Base-by-base conservation (phyloP, 2,888 invertebrate genomes). In the Drepanosiphum platanoidis region DNA sequence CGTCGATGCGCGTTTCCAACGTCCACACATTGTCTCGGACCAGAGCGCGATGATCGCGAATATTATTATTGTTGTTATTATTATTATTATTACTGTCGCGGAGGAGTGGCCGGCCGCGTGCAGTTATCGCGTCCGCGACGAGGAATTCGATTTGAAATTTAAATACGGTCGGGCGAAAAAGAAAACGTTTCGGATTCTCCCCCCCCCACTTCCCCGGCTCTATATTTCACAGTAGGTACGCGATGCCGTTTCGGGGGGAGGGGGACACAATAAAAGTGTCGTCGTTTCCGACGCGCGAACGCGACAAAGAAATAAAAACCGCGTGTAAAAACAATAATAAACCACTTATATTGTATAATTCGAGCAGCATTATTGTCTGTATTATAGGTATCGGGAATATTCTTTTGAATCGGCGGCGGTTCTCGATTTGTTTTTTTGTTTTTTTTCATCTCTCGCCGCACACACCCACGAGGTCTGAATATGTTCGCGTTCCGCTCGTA, bases 1-100 rank as follows among this genome's bases (percentile, higher is more conserved):
- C n/a, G 42, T 11, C 11, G 68, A 68, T 34, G 68, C 34, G 46
- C 1, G 66, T 34, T 46, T 52, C 46, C 46, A 68, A 46, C 68
- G 34, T 80, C 52, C 34, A 27, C 34, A 27, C 79, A 80, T 80
- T 80, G 79, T 80, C 27, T 80, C 27, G n/a, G n/a, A n/a, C n/a
- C n/a, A n/a, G n/a, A n/a, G 9, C 7, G 13, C 27, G n/a, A 8
- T 4, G n/a, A 5, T 52, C 7, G 18, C 30, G 3, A 9, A 61
- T 61, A 9, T 27, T n/a, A n/a, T n/a, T n/a, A n/a, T n/a, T n/a
- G n/a, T n/a, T n/a, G n/a, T n/a, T n/a, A n/a, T n/a, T n/a, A n/a
- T n/a, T n/a, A n/a, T n/a, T n/a, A n/a, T n/a, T n/a, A n/a, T n/a
- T n/a, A n/a, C n/a, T n/a, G n/a, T n/a, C n/a, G n/a, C n/a, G n/a